phyloP scores from a whole-genome alignment of 2,797 vertebrate species.

The Myiotriccus ornatus region DNA sequence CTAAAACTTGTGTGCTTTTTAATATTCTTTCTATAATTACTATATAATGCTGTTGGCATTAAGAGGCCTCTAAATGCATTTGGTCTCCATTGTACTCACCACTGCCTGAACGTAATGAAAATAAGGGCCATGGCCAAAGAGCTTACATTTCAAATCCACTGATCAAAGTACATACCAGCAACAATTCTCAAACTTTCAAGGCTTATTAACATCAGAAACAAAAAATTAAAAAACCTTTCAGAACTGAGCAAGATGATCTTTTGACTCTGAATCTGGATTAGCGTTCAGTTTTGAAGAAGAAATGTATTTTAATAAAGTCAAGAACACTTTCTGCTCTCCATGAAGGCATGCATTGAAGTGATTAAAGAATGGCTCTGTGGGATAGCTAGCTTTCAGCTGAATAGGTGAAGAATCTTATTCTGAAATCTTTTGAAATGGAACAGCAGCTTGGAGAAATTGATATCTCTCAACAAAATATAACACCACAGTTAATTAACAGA shows the following conservation, averaged over 20 bases:
- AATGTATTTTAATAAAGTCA: constrained; percentile 32
- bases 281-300: constrained; percentile 12
- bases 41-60: neutral
- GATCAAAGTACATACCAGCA: constrained; percentile 24
- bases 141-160: constrained; percentile 3
- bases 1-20: neutral
- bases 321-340: constrained; percentile 27
- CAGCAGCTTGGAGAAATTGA: constrained; percentile 37
- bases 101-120: neutral
- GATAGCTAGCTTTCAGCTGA: constrained; percentile 35
- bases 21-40: constrained; percentile 6
- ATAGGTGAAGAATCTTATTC: constrained; percentile 41
- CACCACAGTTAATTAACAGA: constrained; percentile 10
- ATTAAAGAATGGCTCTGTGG: constrained; percentile 60
- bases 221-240: constrained; percentile 7
- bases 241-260: constrained; percentile 20
- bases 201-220: constrained; percentile 35
- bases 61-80: neutral
- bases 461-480: neutral
- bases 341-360: constrained; percentile 22
- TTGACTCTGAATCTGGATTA: constrained; percentile 52
- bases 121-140: neutral
- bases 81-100: neutral
- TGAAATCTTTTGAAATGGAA: constrained; percentile 49
- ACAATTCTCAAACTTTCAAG: constrained; percentile 14